A percentile compares a stretch with the other conserved stretches of the same genome.
These are phyloP conservation scores for Melanaphis sacchari DNA, from an alignment of 1,140 invertebrate genomes.

Conservation along the genomic window DNA sequence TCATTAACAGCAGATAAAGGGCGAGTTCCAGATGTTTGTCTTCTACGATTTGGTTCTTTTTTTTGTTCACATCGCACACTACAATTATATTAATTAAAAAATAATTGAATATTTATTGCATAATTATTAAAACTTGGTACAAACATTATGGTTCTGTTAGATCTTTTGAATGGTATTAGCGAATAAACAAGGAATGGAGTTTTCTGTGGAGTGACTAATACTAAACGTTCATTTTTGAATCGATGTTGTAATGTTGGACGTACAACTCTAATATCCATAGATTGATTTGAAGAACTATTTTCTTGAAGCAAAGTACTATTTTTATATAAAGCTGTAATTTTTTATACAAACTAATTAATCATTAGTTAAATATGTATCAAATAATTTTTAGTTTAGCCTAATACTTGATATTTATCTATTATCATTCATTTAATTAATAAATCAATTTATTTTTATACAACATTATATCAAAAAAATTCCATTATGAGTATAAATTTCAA, in stretches of 20 bases:
- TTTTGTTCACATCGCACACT: constrained; percentile 64
- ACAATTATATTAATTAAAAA: background rate
- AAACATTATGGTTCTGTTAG: constrained; percentile 42
- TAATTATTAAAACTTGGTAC: background rate
- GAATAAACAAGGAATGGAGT: constrained; percentile 58
- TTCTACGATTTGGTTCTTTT: constrained; percentile 75
- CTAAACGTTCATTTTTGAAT: constrained; percentile 47
- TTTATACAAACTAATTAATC: constrained; percentile 60
- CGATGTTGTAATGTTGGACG: constrained; percentile 43
- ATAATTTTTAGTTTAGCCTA: background rate
- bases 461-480: background rate
- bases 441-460: background rate
- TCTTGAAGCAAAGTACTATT: constrained; percentile 51
- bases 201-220: constrained; percentile 56
- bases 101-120: background rate
- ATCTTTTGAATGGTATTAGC: constrained; percentile 55
- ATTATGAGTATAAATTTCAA: background rate
- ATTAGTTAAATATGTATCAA: background rate
- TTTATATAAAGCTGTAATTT: constrained; percentile 61
- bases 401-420: background rate
- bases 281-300: constrained; percentile 29
- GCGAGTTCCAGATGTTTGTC: constrained; percentile 81
- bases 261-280: constrained; percentile 46
- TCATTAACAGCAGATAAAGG: constrained; percentile 85
- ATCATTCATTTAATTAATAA: background rate